phyloP scores from a whole-genome alignment of 2,888 invertebrate genomes.

The Nymphalis c-album region DNA sequence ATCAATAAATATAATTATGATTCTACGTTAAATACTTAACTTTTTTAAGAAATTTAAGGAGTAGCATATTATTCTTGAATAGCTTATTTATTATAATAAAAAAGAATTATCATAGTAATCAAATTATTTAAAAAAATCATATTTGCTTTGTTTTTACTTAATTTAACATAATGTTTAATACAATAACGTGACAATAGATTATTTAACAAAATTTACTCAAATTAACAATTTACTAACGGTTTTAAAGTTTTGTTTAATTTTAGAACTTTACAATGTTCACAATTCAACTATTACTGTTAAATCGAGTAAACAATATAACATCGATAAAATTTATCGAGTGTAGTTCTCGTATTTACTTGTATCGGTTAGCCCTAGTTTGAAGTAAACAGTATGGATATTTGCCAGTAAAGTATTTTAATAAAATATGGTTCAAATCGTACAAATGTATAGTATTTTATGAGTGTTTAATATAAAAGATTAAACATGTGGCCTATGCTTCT shows the following conservation, averaged over 20 bases:
- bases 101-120: background rate
- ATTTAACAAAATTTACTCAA: too few species aligned
- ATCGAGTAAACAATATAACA: background rate
- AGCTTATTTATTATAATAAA: too few species aligned
- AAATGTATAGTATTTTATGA: conserved; percentile 58
- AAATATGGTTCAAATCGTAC: conserved; percentile 74
- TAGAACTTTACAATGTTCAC: background rate
- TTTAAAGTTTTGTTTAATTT: too few species aligned
- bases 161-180: too few species aligned
- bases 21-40: too few species aligned
- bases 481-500: conserved; percentile 86
- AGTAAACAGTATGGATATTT: conserved; percentile 82
- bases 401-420: conserved; percentile 74
- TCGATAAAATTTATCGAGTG: conserved; percentile 28
- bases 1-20: too few species aligned
- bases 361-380: conserved; percentile 57
- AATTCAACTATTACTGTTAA: background rate
- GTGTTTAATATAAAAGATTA: conserved; percentile 57
- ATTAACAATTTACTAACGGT: too few species aligned
- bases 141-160: too few species aligned
- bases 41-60: too few species aligned
- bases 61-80: too few species aligned
- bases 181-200: too few species aligned
- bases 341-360: conserved; percentile 32
- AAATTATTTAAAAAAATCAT: too few species aligned